Base-by-base conservation (phyloP, 2,113 vertebrate species). In the Micronycteris hirsuta region DNA sequence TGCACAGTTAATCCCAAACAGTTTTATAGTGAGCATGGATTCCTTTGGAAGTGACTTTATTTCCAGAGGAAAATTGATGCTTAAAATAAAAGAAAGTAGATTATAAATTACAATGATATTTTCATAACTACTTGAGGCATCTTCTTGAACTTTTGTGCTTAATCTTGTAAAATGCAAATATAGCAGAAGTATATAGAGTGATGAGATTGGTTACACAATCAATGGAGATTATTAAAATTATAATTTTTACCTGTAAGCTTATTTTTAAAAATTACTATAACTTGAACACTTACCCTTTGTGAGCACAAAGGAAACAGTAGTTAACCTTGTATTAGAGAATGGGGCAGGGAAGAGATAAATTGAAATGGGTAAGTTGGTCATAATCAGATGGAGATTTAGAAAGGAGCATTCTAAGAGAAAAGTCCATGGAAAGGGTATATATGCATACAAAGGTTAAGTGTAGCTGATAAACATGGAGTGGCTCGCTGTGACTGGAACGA, bases 51-150 rank as follows among this genome's bases (percentile, higher is more conserved):
- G 98, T 93, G 97, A 96, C 17, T 97, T 97, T 94, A 98, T 95
- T 91, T 93, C 96, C 73, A 98, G 87, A 82, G 98, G 98, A 97
- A 99, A 98, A 83, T 65, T 96, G 56, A 98, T 97, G 93, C 98
- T 98, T 93, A 92, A 94, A 96, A 74, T 94, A 92, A 97, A 98
- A 68, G n/a, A 93, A 96, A 86, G 54, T 70, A 78, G 22, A 36
- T 77, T 65, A 61, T 28, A 6, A 91, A 31, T 83, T 91, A 4
- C 4, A 63, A 43, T 58, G 13, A 36, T 58, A 71, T 61, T 91
- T 94, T 76, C n/a, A 24, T 77, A 77, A 80, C 49, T 17, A 58
- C 11, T 38, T 65, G 26, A 95, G 9, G 14, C 13, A 65, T 41
- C 22, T 2, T 74, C 16, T 93, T 91, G 7, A 89, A 86, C 36